A percentile compares a stretch with the other conserved stretches of the same genome.
Evolutionary conservation across 2,113 vertebrate genomes (phyloP).

Genomic region (Stegostoma tigrinum): DNA sequence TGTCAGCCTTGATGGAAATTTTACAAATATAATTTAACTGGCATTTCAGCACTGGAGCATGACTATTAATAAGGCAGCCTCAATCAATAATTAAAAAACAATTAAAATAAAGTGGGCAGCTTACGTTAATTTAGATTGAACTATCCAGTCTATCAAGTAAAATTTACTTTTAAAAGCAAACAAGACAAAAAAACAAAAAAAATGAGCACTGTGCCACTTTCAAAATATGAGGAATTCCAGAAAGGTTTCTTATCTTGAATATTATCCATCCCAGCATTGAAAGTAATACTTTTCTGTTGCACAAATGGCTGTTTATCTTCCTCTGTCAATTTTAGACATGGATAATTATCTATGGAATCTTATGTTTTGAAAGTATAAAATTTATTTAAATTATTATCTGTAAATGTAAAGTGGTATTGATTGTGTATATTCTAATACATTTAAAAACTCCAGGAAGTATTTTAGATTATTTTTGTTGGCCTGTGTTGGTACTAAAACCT

Average conservation of each 20-base stretch:
- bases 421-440: neutral
- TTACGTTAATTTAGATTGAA: neutral
- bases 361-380: neutral
- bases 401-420: neutral
- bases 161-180: neutral
- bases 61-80: constrained; percentile 38
- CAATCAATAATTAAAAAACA: constrained; percentile 6
- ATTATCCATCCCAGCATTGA: neutral
- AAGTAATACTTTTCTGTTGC: neutral
- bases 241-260: neutral
- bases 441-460: neutral
- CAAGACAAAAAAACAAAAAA: neutral
- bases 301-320: neutral
- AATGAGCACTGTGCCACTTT: neutral
- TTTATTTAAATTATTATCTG: neutral
- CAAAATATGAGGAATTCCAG: neutral
- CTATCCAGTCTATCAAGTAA: neutral
- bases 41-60: constrained; percentile 51
- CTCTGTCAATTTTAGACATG: neutral
- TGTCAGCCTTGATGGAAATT: constrained; percentile 55
- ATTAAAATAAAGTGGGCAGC: neutral
- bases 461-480: neutral
- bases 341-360: neutral
- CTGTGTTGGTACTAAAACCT: neutral
- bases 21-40: constrained; percentile 53